Conservation (phyloP, 2,113 vertebrate genomes). For the Lipophrys pholis region DNA sequence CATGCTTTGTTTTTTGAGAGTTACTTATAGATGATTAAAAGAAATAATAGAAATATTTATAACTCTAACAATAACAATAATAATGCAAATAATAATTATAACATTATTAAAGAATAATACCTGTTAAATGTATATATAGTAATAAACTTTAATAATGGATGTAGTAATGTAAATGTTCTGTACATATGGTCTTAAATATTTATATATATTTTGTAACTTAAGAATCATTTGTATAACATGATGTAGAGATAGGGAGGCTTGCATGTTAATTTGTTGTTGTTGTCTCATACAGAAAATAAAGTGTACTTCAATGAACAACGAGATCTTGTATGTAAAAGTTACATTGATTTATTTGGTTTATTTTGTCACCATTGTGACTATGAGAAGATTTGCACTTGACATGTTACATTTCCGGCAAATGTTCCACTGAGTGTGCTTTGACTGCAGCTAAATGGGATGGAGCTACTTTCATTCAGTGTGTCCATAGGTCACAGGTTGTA, state of each 20-base stretch:
- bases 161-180: slow-evolving; percentile 93
- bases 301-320: slow-evolving; percentile 80
- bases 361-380: not conserved
- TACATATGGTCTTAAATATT: slow-evolving; percentile 99
- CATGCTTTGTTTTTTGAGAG: slow-evolving; percentile 81
- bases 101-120: slow-evolving; percentile 73
- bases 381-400: no score
- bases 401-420: no score
- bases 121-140: slow-evolving; percentile 84
- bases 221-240: slow-evolving; percentile 88
- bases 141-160: slow-evolving; percentile 82
- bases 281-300: slow-evolving; percentile 88
- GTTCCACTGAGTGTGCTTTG: no score
- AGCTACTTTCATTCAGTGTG: no score
- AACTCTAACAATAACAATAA: slow-evolving; percentile 48
- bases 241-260: slow-evolving; percentile 88
- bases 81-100: slow-evolving; percentile 71
- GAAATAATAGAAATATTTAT: slow-evolving; percentile 53
- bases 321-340: slow-evolving; percentile 29
- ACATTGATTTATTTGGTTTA: slow-evolving; percentile 10
- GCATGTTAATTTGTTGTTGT: slow-evolving; percentile 83
- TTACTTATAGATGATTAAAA: slow-evolving; percentile 75
- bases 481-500: no score
- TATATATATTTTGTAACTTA: slow-evolving; percentile 95
- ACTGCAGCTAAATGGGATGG: no score